phyloP scores from a whole-genome alignment of 2,113 vertebrate genomes.

The Myotis yumanensis region DNA sequence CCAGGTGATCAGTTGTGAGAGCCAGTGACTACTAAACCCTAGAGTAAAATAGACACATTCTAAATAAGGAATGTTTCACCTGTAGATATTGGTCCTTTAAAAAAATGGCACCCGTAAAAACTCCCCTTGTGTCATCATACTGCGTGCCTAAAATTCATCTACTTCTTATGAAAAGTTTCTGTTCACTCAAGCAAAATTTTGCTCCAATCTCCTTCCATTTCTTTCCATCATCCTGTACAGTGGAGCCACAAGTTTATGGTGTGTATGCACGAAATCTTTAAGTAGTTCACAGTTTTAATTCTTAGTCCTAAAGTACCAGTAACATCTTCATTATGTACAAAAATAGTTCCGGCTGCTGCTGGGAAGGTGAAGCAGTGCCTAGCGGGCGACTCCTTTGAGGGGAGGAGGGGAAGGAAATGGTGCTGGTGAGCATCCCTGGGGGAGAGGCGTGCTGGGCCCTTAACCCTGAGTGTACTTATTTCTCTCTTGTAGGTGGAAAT shows the following conservation, averaged over 20 bases:
- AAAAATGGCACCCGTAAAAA: conserved; percentile 77
- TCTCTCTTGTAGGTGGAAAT: no score
- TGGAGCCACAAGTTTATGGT: conserved; percentile 83
- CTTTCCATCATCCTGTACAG: conserved; percentile 82
- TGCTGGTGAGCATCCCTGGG: no score
- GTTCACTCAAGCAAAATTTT: conserved; percentile 74
- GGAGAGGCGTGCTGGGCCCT: no score
- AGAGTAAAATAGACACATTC: background rate
- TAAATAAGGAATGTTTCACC: conserved; percentile 72
- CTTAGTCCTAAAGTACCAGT: conserved; percentile 80
- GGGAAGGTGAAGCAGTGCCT: conserved; percentile 82
- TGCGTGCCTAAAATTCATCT: conserved; percentile 76
- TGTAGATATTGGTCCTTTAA: conserved; percentile 71
- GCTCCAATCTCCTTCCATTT: conserved; percentile 79
- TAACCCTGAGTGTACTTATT: no score
- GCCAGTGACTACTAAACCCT: background rate
- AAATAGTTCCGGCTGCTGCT: conserved; percentile 82
- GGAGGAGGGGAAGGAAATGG: no score
- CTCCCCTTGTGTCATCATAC: conserved; percentile 63
- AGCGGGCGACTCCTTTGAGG: conserved; percentile 70
- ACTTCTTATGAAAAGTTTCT: conserved; percentile 74
- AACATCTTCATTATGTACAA: conserved; percentile 82
- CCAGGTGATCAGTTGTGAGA: background rate
- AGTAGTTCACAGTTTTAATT: conserved; percentile 61
- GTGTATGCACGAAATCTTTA: conserved; percentile 82